A percentile compares a stretch with the other conserved stretches of the same genome.
Evolutionary conservation across 2,888 invertebrate species (phyloP).

Genomic region (Synanthedon tipuliformis): DNA sequence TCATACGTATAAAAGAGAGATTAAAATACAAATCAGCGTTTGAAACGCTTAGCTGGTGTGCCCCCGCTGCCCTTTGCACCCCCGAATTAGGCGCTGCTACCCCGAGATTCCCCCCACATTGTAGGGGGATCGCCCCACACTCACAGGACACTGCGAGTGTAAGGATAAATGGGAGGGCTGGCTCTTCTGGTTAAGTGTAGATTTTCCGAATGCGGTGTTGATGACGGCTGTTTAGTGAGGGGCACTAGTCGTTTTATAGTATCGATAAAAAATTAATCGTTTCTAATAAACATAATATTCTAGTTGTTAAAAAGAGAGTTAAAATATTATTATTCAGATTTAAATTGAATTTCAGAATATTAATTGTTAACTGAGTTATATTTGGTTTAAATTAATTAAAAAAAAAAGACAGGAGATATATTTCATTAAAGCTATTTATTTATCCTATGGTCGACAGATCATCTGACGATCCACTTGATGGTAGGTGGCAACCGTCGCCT

Average conservation of each 20-base stretch:
- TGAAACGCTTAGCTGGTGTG: constrained; percentile 33
- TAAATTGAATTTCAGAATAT: too few relatives aligned
- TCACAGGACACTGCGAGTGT: constrained; percentile 60
- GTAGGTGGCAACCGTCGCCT: too few relatives aligned
- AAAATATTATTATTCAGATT: too few relatives aligned
- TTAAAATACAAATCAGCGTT: constrained; percentile 39
- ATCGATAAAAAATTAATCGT: neutral
- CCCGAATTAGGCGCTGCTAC: constrained; percentile 37
- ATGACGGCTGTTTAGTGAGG: constrained; percentile 50
- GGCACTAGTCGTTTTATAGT: neutral
- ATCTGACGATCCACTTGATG: too few relatives aligned
- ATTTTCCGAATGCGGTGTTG: constrained; percentile 72
- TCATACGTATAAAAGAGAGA: constrained; percentile 14
- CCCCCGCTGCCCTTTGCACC: constrained; percentile 58
- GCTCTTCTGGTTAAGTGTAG: constrained; percentile 71
- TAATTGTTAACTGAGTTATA: too few relatives aligned
- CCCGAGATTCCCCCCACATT: constrained; percentile 13
- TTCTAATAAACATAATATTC: constrained; percentile 9
- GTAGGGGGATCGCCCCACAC: constrained; percentile 20
- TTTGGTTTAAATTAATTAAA: too few relatives aligned
- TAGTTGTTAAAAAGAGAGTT: constrained; percentile 10
- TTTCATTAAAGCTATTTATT: too few relatives aligned
- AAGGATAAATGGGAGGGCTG: constrained; percentile 71
- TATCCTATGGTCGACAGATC: too few relatives aligned
- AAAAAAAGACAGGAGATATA: too few relatives aligned